These are phyloP conservation scores for Bombylius discolor DNA, from an alignment of 2,888 invertebrate species.

Conservation along the genomic window DNA sequence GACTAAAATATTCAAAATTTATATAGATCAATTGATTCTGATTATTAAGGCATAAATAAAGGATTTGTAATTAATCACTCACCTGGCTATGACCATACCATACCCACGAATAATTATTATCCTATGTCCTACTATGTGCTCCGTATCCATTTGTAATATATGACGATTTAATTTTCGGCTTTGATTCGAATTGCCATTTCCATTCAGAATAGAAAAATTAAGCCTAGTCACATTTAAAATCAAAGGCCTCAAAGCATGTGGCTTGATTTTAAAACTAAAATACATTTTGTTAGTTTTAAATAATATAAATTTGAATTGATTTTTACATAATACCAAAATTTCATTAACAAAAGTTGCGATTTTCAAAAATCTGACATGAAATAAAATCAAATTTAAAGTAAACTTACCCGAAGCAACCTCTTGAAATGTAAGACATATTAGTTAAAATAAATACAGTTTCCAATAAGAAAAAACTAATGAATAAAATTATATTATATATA, in stretches of 20 bases:
- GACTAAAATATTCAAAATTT: too few species aligned
- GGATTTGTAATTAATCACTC: neutral
- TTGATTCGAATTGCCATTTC: conserved; percentile 7
- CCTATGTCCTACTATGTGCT: neutral
- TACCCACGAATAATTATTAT: conserved; percentile 40
- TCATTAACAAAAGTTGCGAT: too few species aligned
- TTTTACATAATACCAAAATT: neutral
- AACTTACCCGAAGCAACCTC: conserved; percentile 25
- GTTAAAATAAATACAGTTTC: neutral
- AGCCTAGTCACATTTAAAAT: conserved; percentile 12
- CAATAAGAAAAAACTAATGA: too few species aligned
- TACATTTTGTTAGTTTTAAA: conserved; percentile 3
- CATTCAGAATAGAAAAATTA: conserved; percentile 15
- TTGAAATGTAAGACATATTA: conserved; percentile 16
- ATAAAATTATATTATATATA: too few species aligned
- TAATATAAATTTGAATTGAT: neutral
- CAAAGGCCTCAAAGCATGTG: conserved; percentile 11
- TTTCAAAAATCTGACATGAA: neutral
- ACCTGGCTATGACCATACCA: conserved; percentile 47
- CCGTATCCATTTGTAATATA: conserved; percentile 5
- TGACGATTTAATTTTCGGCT: conserved; percentile 1
- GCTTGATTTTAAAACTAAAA: conserved; percentile 7
- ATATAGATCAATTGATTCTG: too few species aligned
- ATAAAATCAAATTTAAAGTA: neutral
- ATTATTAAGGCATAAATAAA: too few species aligned